phyloP scores from a whole-genome alignment of 2,888 invertebrate species.

The Spicauda simplicius region DNA sequence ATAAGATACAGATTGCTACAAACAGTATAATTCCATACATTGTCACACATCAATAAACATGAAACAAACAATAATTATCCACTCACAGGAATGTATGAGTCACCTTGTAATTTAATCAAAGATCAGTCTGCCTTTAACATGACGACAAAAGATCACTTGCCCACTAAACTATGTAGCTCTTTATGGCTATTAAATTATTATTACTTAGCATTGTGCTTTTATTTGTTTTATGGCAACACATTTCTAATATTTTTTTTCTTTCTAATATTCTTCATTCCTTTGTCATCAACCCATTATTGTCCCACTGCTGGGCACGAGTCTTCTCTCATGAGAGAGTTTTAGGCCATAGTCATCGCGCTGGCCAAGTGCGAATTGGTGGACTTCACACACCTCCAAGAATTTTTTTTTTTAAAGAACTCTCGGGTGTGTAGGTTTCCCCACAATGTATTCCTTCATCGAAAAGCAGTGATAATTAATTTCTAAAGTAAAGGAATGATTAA shows the following conservation, averaged over 20 bases:
- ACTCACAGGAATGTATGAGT: constrained; percentile 28
- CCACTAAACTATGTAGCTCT: not conserved
- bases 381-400: too few species aligned
- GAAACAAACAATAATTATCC: constrained; percentile 36
- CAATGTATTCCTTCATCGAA: too few species aligned
- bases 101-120: constrained; percentile 25
- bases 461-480: too few species aligned
- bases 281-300: too few species aligned
- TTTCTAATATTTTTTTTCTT: not conserved
- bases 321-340: too few species aligned
- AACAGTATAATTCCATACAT: constrained; percentile 18
- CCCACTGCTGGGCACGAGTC: too few species aligned
- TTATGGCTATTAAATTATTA: not conserved
- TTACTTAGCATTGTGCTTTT: not conserved
- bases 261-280: too few species aligned
- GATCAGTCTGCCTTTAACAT: constrained; percentile 11
- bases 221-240: not conserved
- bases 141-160: constrained; percentile 19
- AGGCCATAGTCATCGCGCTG: too few species aligned
- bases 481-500: too few species aligned
- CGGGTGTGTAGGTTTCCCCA: too few species aligned
- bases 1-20: not conserved
- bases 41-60: constrained; percentile 37
- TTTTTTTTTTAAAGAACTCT: too few species aligned
- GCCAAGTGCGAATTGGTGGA: too few species aligned